These are phyloP conservation scores for Caenorhabditis wallacei DNA, from an alignment of 2,888 invertebrate species.

Conservation along the genomic window DNA sequence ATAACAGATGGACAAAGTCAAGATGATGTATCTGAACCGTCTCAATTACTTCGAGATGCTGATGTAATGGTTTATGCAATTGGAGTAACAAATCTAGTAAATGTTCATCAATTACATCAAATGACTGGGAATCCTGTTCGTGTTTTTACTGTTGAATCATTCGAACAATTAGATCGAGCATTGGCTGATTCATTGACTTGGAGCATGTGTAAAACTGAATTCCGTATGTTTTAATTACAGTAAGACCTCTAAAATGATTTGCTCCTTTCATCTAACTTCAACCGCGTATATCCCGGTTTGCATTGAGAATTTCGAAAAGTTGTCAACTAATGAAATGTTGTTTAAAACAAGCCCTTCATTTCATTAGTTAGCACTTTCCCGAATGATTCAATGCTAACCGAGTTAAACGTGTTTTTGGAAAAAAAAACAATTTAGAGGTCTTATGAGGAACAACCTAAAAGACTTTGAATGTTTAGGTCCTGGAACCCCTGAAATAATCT, in stretches of 20 bases:
- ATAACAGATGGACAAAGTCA: conserved; percentile 84
- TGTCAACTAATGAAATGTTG: too few relatives aligned
- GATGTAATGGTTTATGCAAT: conserved; percentile 84
- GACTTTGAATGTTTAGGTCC: conserved; percentile 76
- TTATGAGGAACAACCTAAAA: too few relatives aligned
- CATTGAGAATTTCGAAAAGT: too few relatives aligned
- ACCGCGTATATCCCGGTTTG: too few relatives aligned
- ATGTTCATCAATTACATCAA: conserved; percentile 83
- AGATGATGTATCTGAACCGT: conserved; percentile 81
- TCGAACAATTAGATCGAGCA: conserved; percentile 81
- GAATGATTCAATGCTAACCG: too few relatives aligned
- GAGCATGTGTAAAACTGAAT: conserved; percentile 83
- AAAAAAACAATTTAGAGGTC: too few relatives aligned
- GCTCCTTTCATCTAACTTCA: too few relatives aligned
- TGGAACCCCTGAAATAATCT: conserved; percentile 82
- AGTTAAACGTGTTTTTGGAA: too few relatives aligned
- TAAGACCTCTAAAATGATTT: background rate
- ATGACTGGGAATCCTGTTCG: conserved; percentile 82
- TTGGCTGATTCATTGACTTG: conserved; percentile 81
- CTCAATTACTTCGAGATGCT: conserved; percentile 79
- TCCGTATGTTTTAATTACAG: conserved; percentile 71
- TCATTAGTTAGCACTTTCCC: too few relatives aligned
- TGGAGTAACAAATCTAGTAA: conserved; percentile 83
- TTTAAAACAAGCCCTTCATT: too few relatives aligned
- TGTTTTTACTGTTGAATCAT: conserved; percentile 82